These are phyloP conservation scores for Mamestra brassicae DNA, from an alignment of 2,888 invertebrate species.

Conservation along the genomic window DNA sequence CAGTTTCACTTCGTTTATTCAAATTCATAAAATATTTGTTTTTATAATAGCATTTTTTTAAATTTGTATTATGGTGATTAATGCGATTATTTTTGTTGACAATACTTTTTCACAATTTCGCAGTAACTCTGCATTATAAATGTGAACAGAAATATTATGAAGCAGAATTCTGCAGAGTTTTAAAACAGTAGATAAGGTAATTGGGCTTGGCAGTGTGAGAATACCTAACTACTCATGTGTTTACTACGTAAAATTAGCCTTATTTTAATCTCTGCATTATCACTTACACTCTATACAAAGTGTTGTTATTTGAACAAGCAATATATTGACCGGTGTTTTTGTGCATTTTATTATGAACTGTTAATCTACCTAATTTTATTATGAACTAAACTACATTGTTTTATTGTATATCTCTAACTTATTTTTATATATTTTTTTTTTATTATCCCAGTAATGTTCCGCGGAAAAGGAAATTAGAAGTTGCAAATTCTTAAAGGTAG, in stretches of 20 bases:
- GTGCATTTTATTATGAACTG: conserved; percentile 2
- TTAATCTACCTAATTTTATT: neutral
- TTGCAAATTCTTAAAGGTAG: neutral
- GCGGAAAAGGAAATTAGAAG: neutral
- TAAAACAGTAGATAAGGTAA: conserved; percentile 9
- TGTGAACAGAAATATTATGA: neutral
- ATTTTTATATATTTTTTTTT: no score
- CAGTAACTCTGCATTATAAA: conserved; percentile 8
- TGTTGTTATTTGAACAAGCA: conserved; percentile 9
- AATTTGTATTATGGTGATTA: no score
- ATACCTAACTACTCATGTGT: conserved; percentile 11
- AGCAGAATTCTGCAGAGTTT: conserved; percentile 44
- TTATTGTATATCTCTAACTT: no score
- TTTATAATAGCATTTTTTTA: no score
- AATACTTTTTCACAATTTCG: no score
- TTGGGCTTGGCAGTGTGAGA: conserved; percentile 11
- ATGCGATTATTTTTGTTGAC: neutral
- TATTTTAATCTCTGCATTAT: conserved; percentile 44
- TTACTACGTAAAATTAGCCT: conserved; percentile 43
- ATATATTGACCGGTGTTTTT: neutral
- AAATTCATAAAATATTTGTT: neutral
- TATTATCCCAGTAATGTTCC: no score
- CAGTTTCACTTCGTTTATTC: conserved; percentile 4
- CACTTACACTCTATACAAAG: conserved; percentile 9
- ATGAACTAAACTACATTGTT: neutral